phyloP scores from a whole-genome alignment of 2,113 vertebrate genomes.

The Centropus bengalensis region DNA sequence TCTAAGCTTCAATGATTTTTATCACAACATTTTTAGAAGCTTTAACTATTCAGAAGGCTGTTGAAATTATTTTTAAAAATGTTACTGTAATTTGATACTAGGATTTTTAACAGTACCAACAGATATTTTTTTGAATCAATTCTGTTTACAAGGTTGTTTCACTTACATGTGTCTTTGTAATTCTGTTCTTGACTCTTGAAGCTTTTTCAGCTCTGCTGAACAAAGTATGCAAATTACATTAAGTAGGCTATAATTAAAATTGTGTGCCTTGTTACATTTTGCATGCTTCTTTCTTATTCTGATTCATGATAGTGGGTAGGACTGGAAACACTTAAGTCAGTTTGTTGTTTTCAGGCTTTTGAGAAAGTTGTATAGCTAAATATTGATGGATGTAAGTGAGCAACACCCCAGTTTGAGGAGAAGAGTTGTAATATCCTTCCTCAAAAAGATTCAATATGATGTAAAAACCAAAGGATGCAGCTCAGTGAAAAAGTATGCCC shows the following conservation, averaged over 20 bases:
- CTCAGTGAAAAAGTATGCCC: background rate
- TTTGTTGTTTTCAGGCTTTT: background rate
- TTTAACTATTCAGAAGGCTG: conserved; percentile 64
- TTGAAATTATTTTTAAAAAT: conserved; percentile 45
- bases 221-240: conserved; percentile 29
- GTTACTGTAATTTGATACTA: conserved; percentile 57
- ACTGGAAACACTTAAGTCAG: background rate
- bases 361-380: background rate
- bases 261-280: background rate
- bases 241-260: conserved; percentile 17
- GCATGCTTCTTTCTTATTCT: background rate
- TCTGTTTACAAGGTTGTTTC: background rate
- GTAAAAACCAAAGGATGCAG: background rate
- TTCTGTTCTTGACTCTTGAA: background rate
- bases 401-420: background rate
- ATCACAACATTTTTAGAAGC: conserved; percentile 70
- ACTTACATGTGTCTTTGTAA: background rate
- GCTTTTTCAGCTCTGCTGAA: conserved; percentile 2
- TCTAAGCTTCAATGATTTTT: conserved; percentile 76
- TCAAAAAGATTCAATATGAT: background rate
- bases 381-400: background rate
- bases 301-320: background rate
- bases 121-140: background rate
- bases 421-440: background rate
- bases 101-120: conserved; percentile 14